These are phyloP conservation scores for Vidua macroura DNA, from an alignment of 2,113 vertebrate species.

Conservation along the genomic window DNA sequence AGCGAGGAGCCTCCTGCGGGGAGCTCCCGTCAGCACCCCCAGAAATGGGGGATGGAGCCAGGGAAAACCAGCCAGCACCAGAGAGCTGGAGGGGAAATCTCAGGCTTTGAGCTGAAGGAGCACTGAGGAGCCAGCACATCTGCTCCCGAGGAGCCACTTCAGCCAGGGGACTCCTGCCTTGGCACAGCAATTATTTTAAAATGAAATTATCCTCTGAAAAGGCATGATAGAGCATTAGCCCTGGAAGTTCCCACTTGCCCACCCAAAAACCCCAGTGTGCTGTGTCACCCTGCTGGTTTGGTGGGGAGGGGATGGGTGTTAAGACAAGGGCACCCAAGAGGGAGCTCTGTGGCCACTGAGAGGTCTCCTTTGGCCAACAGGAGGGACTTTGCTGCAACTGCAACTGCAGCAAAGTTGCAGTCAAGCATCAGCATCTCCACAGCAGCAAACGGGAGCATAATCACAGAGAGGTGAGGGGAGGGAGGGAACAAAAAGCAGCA, in stretches of 20 bases:
- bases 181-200: not conserved
- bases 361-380: not conserved
- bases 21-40: not conserved
- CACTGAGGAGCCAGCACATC: not conserved
- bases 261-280: rapidly evolving
- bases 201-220: not conserved
- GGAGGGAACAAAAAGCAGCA: constrained; percentile 47
- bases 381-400: no score
- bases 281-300: rapidly evolving
- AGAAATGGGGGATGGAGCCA: not conserved
- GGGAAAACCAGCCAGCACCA: not conserved
- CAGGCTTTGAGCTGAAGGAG: not conserved
- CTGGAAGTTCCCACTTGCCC: not conserved
- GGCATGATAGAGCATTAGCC: rapidly evolving
- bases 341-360: not conserved
- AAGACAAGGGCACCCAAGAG: not conserved
- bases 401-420: not conserved
- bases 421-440: rapidly evolving
- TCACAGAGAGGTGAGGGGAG: constrained; percentile 23
- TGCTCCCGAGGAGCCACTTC: not conserved
- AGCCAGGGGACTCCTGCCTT: not conserved
- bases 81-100: not conserved
- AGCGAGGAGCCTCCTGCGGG: not conserved
- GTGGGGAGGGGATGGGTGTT: rapidly evolving
- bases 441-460: not conserved